Evolutionary conservation across 2,113 vertebrate species (phyloP), one percentile per base, ranked within the genome.

Genomic region (Onychorhynchus coronatus): DNA sequence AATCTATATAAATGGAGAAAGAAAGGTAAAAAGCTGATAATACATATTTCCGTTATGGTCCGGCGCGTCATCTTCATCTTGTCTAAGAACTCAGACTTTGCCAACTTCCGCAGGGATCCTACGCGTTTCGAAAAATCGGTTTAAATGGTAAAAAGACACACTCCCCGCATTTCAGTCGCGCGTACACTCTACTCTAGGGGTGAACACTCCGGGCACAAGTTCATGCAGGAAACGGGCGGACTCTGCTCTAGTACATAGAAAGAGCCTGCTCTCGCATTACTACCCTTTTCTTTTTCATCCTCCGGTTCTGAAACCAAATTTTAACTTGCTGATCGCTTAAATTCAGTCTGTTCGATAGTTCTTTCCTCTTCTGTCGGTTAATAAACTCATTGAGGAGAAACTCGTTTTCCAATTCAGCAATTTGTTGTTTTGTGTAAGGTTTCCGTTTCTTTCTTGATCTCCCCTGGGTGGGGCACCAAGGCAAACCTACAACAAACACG

Each of bases 281-380:
- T 89, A 99, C 98, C 9, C 99, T 98, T 88, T 99, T 99, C 98
- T 99, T 99, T 97, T 99, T 99, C 99, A 99, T 99, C 53, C 99
- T 98, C 67, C 99, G 98, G 80, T 99, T 99, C 96, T 99, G 99
- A 98, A 99, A 99, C 99, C 99, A 99, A 78, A 99, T 99, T 98
- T 99, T 99, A 95, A 99, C 99, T 97, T 99, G 99, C 89, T 99
- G 99, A 92, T 99, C 99, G 88, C 99, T 99, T 96, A 99, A 98
- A 93, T 99, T 98, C 96, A 99, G 98, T 98, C 98, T 99, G 93
- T 98, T 98, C 33, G 99, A 99, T 76, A 99, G 97, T 91, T 99
- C 99, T 85, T 99, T 99, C 74, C 99, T 98, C 96, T 99, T 99
- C 97, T 99, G 99, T 84, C 99, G 98, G 97, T 99, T 99, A 97